Base-by-base conservation (phyloP, 2,113 vertebrate genomes). In the Colinus virginianus region DNA sequence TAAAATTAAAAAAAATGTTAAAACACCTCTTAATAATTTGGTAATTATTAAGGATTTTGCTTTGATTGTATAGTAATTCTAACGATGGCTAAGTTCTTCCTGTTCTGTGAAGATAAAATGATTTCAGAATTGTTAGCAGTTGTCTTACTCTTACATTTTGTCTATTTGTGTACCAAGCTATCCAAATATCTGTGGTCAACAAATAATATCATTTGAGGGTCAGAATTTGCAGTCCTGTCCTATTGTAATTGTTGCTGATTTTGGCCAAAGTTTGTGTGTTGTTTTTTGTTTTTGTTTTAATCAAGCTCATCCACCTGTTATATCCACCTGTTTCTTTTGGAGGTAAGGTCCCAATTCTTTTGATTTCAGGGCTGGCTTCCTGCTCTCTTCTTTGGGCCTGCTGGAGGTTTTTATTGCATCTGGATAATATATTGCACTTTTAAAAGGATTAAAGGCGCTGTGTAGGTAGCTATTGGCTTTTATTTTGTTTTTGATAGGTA, bases 31-130 rank as follows among this genome's bases (percentile, higher is more conserved):
- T 58, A 23, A 4, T 51, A 11, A 48, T 71, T 55, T 85, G 18
- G 46, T 90, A 59, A 77, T 58, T 76, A 9, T 78, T 68, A 30
- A 86, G 17, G 56, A 40, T 43, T 86, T 81, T 76, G 34, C 11
- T 21, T 40, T 69, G 58, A 19, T 61, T 66, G 1, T 20, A 17
- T 55, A 84, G 11, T 20, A 78, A 21, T 59, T 23, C 11, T 58
- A 66, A 36, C 61, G 34, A 32, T 63, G 77, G 43, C 74, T 85
- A 42, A 63, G 34, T 76, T 87, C 34, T 78, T 94, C 28, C 42
- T 38, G 1, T 59, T 63, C 10, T 61, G 40, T 36, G 66, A 90
- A 74, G 84, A 76, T 64, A 80, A 87, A 91, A 28, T 13, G 38
- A 19, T 14, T 71, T 4, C 22, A 71, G 58, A 75, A 70, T 26